These are phyloP conservation scores for Harpalus rubripes DNA, from an alignment of 2,888 invertebrate genomes.

Conservation along the genomic window DNA sequence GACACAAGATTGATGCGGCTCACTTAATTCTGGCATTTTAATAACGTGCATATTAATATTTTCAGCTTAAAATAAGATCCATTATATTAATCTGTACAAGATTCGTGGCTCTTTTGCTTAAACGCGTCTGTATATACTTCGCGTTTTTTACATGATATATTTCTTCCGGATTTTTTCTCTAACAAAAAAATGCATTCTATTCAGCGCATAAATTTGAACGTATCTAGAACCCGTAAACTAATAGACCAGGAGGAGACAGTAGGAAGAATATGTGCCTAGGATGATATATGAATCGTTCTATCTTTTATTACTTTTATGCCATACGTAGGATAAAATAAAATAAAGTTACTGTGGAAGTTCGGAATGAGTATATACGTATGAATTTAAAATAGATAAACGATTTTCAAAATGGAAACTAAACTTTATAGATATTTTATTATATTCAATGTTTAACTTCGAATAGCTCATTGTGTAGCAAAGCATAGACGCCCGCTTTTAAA, in stretches of 20 bases:
- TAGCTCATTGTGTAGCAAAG: no score
- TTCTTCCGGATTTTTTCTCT: conserved; percentile 9
- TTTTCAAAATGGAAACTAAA: not conserved
- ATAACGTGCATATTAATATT: conserved; percentile 33
- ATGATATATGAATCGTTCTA: not conserved
- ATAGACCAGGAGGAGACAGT: not conserved
- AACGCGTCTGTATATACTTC: conserved; percentile 9
- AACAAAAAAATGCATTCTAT: not conserved
- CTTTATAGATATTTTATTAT: no score
- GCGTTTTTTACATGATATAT: conserved; percentile 35
- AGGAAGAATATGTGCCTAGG: not conserved
- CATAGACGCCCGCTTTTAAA: no score
- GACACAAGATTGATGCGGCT: not conserved
- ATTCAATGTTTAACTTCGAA: no score
- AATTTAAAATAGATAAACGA: not conserved
- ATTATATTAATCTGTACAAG: conserved; percentile 33
- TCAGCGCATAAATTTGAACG: not conserved
- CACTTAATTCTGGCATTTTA: conserved; percentile 36
- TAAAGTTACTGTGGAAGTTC: not conserved
- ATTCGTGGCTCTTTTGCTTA: conserved; percentile 29
- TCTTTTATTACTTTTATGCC: not conserved
- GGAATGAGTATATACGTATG: not conserved
- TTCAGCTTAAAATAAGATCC: conserved; percentile 34
- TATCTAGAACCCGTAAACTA: not conserved
- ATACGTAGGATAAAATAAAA: not conserved